Conservation (phyloP, 2,888 invertebrate species). For the Eupithecia dodoneata region DNA sequence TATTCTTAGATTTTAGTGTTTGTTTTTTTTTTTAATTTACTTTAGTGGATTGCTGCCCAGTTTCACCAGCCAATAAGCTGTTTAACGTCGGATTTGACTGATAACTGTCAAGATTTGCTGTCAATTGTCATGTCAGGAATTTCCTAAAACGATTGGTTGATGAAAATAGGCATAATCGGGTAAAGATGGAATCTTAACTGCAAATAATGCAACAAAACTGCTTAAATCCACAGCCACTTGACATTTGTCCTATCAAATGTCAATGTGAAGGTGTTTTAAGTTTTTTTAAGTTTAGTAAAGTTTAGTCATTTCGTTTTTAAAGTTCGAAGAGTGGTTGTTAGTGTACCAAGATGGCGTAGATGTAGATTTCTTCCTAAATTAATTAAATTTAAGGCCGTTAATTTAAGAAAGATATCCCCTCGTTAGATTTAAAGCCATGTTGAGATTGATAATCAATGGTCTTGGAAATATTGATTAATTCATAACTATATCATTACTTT, state of each 20-base stretch:
- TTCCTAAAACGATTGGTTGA: neutral
- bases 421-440: constrained; percentile 10
- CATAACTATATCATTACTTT: neutral
- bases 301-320: neutral
- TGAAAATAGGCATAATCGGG: constrained; percentile 6
- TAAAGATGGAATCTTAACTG: constrained; percentile 29
- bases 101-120: neutral
- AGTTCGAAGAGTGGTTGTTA: constrained; percentile 15
- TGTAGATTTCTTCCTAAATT: constrained; percentile 17
- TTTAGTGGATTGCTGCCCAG: neutral
- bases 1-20: constrained; percentile 35
- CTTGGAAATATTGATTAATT: neutral
- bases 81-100: constrained; percentile 2
- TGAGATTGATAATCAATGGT: constrained; percentile 10
- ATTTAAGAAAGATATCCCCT: constrained; percentile 11
- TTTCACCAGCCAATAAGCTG: neutral
- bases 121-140: neutral
- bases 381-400: constrained; percentile 14
- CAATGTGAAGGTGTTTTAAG: neutral
- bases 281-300: neutral
- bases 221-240: neutral
- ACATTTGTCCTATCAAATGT: neutral
- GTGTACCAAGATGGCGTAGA: constrained; percentile 22
- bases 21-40: constrained; percentile 31
- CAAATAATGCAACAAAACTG: constrained; percentile 8